Evolutionary conservation across 2,888 invertebrate species (phyloP).

Genomic region (Caradrina kadenii): DNA sequence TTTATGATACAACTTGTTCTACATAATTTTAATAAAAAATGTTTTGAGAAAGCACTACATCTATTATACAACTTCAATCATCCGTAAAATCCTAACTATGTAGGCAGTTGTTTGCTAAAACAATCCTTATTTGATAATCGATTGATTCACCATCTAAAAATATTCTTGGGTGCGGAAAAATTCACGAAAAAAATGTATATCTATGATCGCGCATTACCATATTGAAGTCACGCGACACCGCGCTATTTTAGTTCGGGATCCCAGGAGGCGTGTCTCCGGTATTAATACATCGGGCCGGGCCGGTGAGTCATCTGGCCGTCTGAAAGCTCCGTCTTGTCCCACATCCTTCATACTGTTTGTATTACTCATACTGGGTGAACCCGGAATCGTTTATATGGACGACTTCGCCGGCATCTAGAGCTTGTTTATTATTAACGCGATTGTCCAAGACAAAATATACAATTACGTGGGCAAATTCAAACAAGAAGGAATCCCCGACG

Average conservation of each 20-base stretch:
- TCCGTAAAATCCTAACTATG: background rate
- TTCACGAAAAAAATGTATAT: slow-evolving; percentile 64
- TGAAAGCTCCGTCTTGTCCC: slow-evolving; percentile 88
- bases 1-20: background rate
- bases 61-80: slow-evolving; percentile 10
- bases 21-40: background rate
- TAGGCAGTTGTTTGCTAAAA: slow-evolving; percentile 23
- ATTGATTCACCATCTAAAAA: slow-evolving; percentile 65
- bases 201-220: slow-evolving; percentile 76
- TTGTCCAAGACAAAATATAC: slow-evolving; percentile 57
- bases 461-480: slow-evolving; percentile 51
- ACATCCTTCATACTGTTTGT: slow-evolving; percentile 86
- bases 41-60: background rate
- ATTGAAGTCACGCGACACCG: slow-evolving; percentile 86
- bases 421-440: slow-evolving; percentile 61
- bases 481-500: slow-evolving; percentile 52
- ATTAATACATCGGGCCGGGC: slow-evolving; percentile 84
- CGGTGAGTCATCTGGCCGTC: slow-evolving; percentile 86
- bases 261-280: slow-evolving; percentile 90
- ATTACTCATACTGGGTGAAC: slow-evolving; percentile 88
- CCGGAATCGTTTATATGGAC: slow-evolving; percentile 82
- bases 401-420: slow-evolving; percentile 68
- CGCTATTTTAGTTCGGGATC: slow-evolving; percentile 86
- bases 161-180: slow-evolving; percentile 64
- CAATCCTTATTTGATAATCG: slow-evolving; percentile 58